Evolutionary conservation across 2,113 vertebrate genomes (phyloP).

Genomic region (Daphoenositta chrysoptera): DNA sequence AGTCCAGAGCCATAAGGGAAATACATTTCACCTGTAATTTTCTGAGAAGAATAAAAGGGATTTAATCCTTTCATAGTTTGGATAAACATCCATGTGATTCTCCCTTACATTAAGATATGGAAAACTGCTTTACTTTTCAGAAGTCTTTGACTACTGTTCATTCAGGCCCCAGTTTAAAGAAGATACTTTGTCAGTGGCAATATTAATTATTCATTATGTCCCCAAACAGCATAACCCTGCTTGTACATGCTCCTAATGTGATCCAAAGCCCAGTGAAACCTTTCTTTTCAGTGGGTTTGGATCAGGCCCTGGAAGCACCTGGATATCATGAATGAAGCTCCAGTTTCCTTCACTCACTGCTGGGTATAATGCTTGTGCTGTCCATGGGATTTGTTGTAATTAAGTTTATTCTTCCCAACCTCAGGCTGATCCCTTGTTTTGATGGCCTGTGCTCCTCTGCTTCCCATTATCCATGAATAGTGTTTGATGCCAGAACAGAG

Average conservation of each 20-base stretch:
- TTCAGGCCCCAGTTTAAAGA: neutral
- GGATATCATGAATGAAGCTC: neutral
- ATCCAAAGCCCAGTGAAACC: neutral
- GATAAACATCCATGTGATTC: neutral
- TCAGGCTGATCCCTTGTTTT: conserved; percentile 44
- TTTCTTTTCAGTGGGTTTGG: neutral
- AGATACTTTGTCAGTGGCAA: neutral
- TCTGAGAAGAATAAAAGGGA: neutral
- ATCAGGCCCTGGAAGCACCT: neutral
- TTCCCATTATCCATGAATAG: conserved; percentile 68
- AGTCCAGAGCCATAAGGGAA: neutral
- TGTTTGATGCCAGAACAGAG: conserved; percentile 41
- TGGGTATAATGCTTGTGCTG: neutral
- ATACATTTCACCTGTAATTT: neutral
- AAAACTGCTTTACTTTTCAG: neutral
- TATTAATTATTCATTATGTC: neutral
- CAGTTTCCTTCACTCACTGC: neutral
- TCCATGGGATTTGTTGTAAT: conserved; percentile 3
- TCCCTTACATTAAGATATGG: neutral
- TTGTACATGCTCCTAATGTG: neutral
- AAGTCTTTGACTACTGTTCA: neutral
- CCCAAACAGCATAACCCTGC: neutral
- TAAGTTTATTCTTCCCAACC: conserved; percentile 19
- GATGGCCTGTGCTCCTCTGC: conserved; percentile 56
- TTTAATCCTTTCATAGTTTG: neutral